Evolutionary conservation across 2,113 vertebrate species (phyloP).

Genomic region (Lophura nycthemera): DNA sequence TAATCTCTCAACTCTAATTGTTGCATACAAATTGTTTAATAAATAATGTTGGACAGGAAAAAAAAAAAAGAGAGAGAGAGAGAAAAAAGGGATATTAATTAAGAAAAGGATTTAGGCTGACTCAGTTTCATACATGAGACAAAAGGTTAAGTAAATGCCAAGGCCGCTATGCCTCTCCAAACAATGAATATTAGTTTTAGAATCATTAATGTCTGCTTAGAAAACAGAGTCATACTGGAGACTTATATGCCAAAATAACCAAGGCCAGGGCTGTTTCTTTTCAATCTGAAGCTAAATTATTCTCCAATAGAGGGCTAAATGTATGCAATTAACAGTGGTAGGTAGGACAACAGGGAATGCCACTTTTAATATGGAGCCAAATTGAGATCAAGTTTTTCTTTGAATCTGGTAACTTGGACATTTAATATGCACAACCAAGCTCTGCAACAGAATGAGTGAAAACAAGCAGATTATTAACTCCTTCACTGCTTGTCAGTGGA

Average conservation of each 20-base stretch:
- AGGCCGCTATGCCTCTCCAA: slow-evolving; percentile 95
- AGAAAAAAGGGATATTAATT: slow-evolving; percentile 93
- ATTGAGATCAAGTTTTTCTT: slow-evolving; percentile 79
- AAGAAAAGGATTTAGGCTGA: slow-evolving; percentile 97
- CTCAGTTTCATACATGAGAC: slow-evolving; percentile 95
- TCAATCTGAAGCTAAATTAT: slow-evolving; percentile 92
- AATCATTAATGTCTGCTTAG: slow-evolving; percentile 98
- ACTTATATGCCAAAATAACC: slow-evolving; percentile 88
- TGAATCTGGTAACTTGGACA: slow-evolving; percentile 48
- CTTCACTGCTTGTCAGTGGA: slow-evolving; percentile 32
- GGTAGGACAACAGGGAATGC: slow-evolving; percentile 78
- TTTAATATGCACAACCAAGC: slow-evolving; percentile 55
- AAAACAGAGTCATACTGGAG: slow-evolving; percentile 94
- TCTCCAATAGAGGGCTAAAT: slow-evolving; percentile 84
- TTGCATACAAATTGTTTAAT: slow-evolving; percentile 84
- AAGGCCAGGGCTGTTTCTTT: slow-evolving; percentile 86
- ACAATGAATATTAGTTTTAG: slow-evolving; percentile 99
- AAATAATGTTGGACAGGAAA: slow-evolving; percentile 79
- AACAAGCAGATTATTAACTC: slow-evolving; percentile 41
- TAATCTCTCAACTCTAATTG: slow-evolving; percentile 77
- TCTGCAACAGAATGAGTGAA: slow-evolving; percentile 18
- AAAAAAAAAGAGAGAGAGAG: neutral
- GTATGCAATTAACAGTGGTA: slow-evolving; percentile 86
- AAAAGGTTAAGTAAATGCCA: slow-evolving; percentile 99
- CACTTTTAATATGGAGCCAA: slow-evolving; percentile 75